phyloP scores from a whole-genome alignment of 2,888 invertebrate species.

The Plusia festucae region DNA sequence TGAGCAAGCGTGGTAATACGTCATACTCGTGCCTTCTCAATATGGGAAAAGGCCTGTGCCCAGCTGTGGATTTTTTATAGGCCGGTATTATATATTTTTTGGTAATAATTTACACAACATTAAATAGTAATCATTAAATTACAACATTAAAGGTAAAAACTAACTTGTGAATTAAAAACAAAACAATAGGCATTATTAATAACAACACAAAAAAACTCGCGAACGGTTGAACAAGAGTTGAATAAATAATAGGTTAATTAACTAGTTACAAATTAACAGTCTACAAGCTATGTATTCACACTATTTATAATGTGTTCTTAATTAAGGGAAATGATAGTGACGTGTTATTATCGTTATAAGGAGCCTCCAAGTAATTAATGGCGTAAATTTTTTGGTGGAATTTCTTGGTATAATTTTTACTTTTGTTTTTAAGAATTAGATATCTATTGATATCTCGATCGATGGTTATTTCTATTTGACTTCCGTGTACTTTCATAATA shows the following conservation, averaged over 20 bases:
- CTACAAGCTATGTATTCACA: slow-evolving; percentile 7
- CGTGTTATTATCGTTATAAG: background rate
- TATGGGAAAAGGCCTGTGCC: too few relatives aligned
- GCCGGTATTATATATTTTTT: too few relatives aligned
- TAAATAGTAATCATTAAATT: background rate
- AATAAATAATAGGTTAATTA: slow-evolving; percentile 29
- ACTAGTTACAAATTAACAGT: slow-evolving; percentile 27
- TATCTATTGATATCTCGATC: too few relatives aligned
- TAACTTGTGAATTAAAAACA: background rate
- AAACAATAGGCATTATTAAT: background rate
- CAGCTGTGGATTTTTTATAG: too few relatives aligned
- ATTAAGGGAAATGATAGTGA: slow-evolving; percentile 16
- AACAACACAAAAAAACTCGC: background rate
- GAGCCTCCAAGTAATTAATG: background rate
- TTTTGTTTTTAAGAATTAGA: too few relatives aligned
- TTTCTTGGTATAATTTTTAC: background rate
- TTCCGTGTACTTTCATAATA: too few relatives aligned
- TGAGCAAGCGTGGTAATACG: too few relatives aligned
- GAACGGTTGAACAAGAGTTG: background rate
- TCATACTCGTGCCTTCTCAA: too few relatives aligned
- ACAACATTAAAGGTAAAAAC: background rate
- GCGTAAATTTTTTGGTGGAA: background rate
- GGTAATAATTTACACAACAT: too few relatives aligned
- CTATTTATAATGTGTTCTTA: slow-evolving; percentile 6
- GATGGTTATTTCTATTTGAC: too few relatives aligned